These are phyloP conservation scores for Muraenolepis orangiensis DNA, from an alignment of 2,797 vertebrate genomes.

Conservation along the genomic window DNA sequence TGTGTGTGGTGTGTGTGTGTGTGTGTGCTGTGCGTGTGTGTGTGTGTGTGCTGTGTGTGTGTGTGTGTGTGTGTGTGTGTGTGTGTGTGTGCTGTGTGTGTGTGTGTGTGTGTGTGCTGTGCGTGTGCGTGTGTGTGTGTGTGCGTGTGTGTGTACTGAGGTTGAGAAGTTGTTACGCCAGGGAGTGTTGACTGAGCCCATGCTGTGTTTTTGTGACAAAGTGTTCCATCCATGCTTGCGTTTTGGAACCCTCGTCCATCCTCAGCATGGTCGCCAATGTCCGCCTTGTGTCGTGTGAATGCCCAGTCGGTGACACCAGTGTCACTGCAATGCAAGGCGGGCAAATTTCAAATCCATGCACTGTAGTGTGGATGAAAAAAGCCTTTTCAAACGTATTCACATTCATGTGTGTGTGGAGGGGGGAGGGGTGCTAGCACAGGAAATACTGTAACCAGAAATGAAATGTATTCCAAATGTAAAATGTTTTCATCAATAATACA, in stretches of 20 bases:
- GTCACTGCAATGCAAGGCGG: neutral
- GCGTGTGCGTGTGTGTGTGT: neutral
- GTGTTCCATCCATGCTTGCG: neutral
- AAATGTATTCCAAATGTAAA: constrained; percentile 27
- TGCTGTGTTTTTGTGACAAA: neutral
- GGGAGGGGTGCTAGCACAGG: neutral
- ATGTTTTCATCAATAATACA: constrained; percentile 55
- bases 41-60: neutral
- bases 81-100: too few species aligned
- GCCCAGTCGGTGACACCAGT: too few species aligned
- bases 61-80: neutral
- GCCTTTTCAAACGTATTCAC: neutral
- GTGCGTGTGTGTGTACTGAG: neutral
- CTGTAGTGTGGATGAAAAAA: neutral
- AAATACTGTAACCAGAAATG: neutral
- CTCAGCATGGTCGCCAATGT: neutral
- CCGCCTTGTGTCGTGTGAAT: neutral
- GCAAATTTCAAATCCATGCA: neutral
- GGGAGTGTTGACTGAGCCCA: neutral
- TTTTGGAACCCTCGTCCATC: neutral
- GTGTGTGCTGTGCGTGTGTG: neutral
- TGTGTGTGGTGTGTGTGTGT: too few species aligned
- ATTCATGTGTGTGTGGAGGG: too few species aligned
- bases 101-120: too few species aligned
- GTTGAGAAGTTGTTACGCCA: neutral